These are phyloP conservation scores for Siniperca obscura DNA, from an alignment of 2,797 vertebrate species.

Conservation along the genomic window DNA sequence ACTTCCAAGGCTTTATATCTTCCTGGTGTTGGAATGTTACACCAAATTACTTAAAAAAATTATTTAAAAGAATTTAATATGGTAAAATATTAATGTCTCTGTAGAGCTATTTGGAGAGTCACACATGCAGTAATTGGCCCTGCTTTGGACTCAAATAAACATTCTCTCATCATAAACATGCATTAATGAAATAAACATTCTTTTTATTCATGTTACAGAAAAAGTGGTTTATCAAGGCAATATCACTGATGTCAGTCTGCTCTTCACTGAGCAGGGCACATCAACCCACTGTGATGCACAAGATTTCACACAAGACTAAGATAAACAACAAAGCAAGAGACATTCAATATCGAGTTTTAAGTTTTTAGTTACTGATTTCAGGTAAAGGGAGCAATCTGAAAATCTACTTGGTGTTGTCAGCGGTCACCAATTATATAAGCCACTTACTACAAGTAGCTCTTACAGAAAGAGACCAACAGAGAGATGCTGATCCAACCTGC, in stretches of 20 bases:
- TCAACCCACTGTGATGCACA: background rate
- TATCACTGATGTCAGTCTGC: background rate
- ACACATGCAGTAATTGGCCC: background rate
- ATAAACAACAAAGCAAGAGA: background rate
- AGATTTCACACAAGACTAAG: background rate
- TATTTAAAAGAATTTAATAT: background rate
- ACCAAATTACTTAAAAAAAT: slow-evolving; percentile 1
- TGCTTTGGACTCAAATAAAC: background rate
- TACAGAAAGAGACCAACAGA: background rate
- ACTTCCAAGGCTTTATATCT: background rate
- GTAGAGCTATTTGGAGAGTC: background rate
- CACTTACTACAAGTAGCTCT: background rate
- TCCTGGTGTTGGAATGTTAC: background rate
- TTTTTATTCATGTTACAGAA: background rate
- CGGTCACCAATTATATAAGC: background rate
- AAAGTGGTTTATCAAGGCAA: background rate
- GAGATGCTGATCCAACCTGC: background rate
- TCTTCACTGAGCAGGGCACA: background rate
- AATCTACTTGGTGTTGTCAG: background rate
- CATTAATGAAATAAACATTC: background rate
- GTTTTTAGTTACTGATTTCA: background rate
- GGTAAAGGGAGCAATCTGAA: background rate
- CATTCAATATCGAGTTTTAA: background rate
- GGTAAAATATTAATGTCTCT: background rate
- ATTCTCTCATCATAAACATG: background rate